Percentiles rank a stretch among this genome's conserved stretches.
Conservation (phyloP, 2,888 invertebrate species). For the Acronicta aceris region DNA sequence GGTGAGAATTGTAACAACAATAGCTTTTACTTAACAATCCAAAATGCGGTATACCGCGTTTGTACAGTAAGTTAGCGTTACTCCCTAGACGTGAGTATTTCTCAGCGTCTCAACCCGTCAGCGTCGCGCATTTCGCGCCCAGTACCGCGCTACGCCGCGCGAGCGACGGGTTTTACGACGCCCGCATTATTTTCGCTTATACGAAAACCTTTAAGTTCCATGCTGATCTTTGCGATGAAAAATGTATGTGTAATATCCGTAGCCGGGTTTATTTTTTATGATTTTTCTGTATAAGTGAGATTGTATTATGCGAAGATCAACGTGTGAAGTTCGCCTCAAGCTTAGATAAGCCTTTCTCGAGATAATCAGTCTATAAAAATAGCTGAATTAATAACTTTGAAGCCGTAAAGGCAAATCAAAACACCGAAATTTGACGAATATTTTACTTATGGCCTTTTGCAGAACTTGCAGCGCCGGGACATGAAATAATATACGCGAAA, state of each 20-base stretch:
- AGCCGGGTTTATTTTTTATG: slow-evolving; percentile 47
- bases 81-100: slow-evolving; percentile 35
- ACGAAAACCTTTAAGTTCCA: slow-evolving; percentile 50
- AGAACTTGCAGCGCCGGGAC: slow-evolving; percentile 6
- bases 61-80: slow-evolving; percentile 40
- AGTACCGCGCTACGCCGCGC: not conserved
- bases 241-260: slow-evolving; percentile 53
- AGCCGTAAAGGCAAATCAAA: slow-evolving; percentile 9
- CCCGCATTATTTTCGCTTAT: slow-evolving; percentile 47
- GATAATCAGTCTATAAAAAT: slow-evolving; percentile 6
- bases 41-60: slow-evolving; percentile 12
- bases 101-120: slow-evolving; percentile 37
- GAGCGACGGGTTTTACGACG: slow-evolving; percentile 47
- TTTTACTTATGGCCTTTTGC: slow-evolving; percentile 1
- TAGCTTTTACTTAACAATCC: slow-evolving; percentile 39
- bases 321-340: slow-evolving; percentile 9
- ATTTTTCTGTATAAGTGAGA: slow-evolving; percentile 52
- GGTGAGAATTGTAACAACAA: slow-evolving; percentile 8
- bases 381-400: slow-evolving; percentile 18
- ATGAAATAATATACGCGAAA: slow-evolving; percentile 39
- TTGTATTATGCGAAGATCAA: slow-evolving; percentile 43
- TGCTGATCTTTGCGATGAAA: slow-evolving; percentile 51
- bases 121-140: slow-evolving; percentile 3
- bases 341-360: slow-evolving; percentile 13
- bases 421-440: slow-evolving; percentile 20